Evolutionary conservation across 1,140 invertebrate species (phyloP), one percentile per base, ranked within the genome.

Genomic region (Pantala flavescens): DNA sequence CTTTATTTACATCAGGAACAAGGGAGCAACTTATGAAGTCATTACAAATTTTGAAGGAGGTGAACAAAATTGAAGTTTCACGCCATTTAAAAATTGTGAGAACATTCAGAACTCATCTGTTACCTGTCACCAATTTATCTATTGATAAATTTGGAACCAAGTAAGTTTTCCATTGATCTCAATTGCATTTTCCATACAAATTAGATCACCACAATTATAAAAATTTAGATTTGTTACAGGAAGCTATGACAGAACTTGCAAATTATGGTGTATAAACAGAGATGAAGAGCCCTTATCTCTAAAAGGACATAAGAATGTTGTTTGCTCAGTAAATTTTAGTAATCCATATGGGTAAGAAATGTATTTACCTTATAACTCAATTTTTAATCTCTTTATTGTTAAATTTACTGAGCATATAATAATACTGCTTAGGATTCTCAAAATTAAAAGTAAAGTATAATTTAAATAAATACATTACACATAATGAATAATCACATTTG

Each of bases 201-300:
- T 43, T 7, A 10, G 0, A 16, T 5, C n/a, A 55, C 7, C 24
- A 11, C 23, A 19, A 24, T 36, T n/a, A 49, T 23, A 7, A 24
- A 21, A 74, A 80, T 79, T 24, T 79, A 93, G 91, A 81, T 93
- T 91, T 82, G 82, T 93, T 72, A 91, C 92, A 0, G 91, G 91
- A 72, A 93, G 91, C 82, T 94, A 93, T 81, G 92, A 94, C 81
- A 83, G 91, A 78, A 93, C 91, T n/a, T 93, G 91, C 82, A 92
- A 92, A 81, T 84, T 94, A 75, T 93, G 92, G 89, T 87, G 92
- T 80, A 88, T 91, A 76, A 87, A 89, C 73, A 85, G 86, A n/a
- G 91, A 91, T 43, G 84, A 85, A 73, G 90, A 93, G 79, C 80
- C 90, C 77, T 85, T 88, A 78, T 88, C 89, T 63, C 84, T 94